Evolutionary conservation across 2,797 vertebrate species (phyloP).

Genomic region (Loris lydekkerianus): DNA sequence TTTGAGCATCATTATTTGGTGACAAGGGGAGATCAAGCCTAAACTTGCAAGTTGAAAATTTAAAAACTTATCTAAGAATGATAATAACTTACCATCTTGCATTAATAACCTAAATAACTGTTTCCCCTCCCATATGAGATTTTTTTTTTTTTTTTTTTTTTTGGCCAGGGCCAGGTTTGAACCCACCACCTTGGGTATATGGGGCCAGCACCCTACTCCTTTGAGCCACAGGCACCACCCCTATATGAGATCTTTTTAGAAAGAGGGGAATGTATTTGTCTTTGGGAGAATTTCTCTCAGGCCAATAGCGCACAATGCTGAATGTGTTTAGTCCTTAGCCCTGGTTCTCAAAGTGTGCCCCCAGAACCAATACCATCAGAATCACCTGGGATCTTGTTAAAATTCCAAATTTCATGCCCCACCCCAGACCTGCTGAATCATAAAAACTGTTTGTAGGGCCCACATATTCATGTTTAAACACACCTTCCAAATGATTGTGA

Average conservation of each 20-base stretch:
- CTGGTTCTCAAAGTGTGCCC: not conserved
- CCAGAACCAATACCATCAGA: not conserved
- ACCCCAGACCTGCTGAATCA: not conserved
- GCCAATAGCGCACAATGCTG: not conserved
- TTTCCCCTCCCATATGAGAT: conserved; percentile 5
- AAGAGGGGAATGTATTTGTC: not conserved
- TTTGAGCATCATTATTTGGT: conserved; percentile 44
- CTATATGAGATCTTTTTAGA: not conserved
- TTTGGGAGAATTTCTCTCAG: not conserved
- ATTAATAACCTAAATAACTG: conserved; percentile 34
- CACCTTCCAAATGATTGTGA: conserved; percentile 13
- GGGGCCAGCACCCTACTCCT: too few relatives aligned
- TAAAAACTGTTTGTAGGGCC: not conserved
- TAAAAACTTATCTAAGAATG: conserved; percentile 41
- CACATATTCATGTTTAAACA: not conserved
- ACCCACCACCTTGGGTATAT: too few relatives aligned
- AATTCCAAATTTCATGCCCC: not conserved
- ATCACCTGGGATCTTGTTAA: not conserved
- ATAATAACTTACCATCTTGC: not conserved
- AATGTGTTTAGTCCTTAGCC: not conserved
- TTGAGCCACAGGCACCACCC: not conserved
- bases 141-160: not conserved
- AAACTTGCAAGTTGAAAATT: conserved; percentile 36
- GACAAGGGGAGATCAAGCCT: conserved; percentile 32
- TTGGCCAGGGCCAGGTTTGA: too few relatives aligned